These are phyloP conservation scores for silkworm (Bombyx mori) DNA, from an alignment of 1,140 invertebrate species.

Conservation along the genomic window ASM3026992v2 NC_085119.1:9275501-9276000, in stretches of 20 bases:
- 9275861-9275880: constrained; percentile 53
- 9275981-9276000: constrained; percentile 55
- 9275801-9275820: constrained; percentile 24
- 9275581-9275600: constrained; percentile 76
- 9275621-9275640: constrained; percentile 77
- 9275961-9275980: constrained; percentile 41
- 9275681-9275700: constrained; percentile 47
- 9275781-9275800: constrained; percentile 32
- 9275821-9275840: constrained; percentile 36
- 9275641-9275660: constrained; percentile 74
- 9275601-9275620: constrained; percentile 77
- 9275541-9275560: constrained; percentile 80
- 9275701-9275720: constrained; percentile 30
- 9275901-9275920: constrained; percentile 45
- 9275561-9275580: constrained; percentile 79
- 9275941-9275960: constrained; percentile 28
- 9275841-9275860: constrained; percentile 63
- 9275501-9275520: constrained; percentile 73
- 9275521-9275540: constrained; percentile 76
- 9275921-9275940: constrained; percentile 36
- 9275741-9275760: constrained; percentile 32
- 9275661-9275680: constrained; percentile 72
- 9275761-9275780: constrained; percentile 21
- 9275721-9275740: constrained; percentile 5
- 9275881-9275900: constrained; percentile 50